These are phyloP conservation scores for Redunca redunca DNA, from an alignment of 2,113 vertebrate genomes.

Conservation along the genomic window DNA sequence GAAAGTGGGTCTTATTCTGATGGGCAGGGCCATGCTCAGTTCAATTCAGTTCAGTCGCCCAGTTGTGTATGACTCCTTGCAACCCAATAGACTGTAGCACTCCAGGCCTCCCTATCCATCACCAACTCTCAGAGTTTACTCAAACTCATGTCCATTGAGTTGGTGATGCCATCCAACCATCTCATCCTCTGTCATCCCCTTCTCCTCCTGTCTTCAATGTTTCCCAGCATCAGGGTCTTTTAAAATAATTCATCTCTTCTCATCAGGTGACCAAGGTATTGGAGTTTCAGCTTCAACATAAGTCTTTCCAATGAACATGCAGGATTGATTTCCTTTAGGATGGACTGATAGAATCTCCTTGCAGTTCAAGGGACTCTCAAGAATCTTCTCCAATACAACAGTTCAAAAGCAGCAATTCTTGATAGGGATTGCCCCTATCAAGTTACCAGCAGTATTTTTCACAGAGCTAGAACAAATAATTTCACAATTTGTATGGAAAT, in stretches of 20 bases:
- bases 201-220: neutral
- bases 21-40: neutral
- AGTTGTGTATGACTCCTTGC: no score
- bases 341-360: neutral
- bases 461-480: no score
- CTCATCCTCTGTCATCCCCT: rapidly evolving
- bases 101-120: no score
- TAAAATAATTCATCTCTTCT: neutral
- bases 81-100: no score
- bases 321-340: neutral
- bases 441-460: no score
- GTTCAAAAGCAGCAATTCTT: neutral
- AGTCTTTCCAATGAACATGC: neutral
- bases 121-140: no score
- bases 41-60: no score
- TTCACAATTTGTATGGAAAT: no score
- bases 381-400: neutral
- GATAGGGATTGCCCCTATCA: no score
- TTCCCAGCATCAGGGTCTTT: neutral
- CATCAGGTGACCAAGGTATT: neutral
- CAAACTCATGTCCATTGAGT: neutral
- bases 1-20: neutral
- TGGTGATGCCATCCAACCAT: neutral
- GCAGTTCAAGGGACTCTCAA: neutral
- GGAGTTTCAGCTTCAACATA: neutral